Conservation (phyloP, 2,888 invertebrate genomes). For the Scelioninae gen. 1 region DNA sequence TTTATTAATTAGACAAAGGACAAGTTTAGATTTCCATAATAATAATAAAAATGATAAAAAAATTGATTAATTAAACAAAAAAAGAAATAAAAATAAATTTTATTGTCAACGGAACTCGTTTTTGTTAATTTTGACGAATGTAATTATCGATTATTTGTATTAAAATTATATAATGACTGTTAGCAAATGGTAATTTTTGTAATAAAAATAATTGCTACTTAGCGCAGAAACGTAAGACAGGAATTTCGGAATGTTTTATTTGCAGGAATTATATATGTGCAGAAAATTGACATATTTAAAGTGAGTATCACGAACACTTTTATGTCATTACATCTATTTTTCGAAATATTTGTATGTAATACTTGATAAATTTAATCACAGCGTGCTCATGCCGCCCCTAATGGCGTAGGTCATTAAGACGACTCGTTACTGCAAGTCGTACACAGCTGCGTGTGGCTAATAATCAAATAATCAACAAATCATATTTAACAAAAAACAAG, state of each 20-base stretch:
- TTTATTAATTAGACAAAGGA: too few relatives aligned
- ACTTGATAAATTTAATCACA: conserved; percentile 69
- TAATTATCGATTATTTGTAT: conserved; percentile 46
- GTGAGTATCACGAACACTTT: conserved; percentile 64
- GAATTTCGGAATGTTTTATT: conserved; percentile 53
- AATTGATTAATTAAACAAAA: not conserved
- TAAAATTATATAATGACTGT: conserved; percentile 51
- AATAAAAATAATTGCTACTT: conserved; percentile 59
- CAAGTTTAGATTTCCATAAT: too few relatives aligned
- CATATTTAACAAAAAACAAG: conserved; percentile 60
- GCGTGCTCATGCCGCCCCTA: conserved; percentile 67
- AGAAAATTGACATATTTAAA: conserved; percentile 69
- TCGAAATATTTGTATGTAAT: conserved; percentile 66
- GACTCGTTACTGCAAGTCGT: conserved; percentile 60
- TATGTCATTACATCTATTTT: conserved; percentile 64
- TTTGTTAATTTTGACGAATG: conserved; percentile 6
- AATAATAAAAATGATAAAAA: too few relatives aligned
- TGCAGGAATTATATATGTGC: conserved; percentile 54
- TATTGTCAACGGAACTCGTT: not conserved
- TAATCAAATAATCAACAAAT: conserved; percentile 66
- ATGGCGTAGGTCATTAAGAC: conserved; percentile 64
- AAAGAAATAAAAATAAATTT: not conserved
- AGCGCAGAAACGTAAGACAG: conserved; percentile 46
- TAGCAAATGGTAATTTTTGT: conserved; percentile 60
- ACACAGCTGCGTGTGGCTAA: conserved; percentile 66